These are phyloP conservation scores for Desmodus rotundus DNA, from an alignment of 2,113 vertebrate species.

Conservation along the genomic window DNA sequence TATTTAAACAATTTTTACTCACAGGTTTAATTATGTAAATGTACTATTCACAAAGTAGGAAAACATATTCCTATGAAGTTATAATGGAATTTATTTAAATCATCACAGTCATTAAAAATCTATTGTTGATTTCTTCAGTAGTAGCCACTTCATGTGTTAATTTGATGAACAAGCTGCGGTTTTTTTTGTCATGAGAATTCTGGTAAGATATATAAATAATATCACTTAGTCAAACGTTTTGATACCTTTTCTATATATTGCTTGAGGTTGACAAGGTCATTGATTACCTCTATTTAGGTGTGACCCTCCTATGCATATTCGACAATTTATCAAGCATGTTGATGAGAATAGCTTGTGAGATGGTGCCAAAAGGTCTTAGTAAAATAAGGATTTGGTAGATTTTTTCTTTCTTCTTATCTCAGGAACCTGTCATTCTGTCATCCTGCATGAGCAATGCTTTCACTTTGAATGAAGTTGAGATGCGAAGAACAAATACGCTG, in stretches of 20 bases:
- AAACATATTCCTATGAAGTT: neutral
- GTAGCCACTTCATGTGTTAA: neutral
- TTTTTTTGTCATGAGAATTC: neutral
- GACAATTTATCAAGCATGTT: conserved; percentile 45
- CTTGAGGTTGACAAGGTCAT: conserved; percentile 8
- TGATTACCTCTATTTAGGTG: conserved; percentile 12
- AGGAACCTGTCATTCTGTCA: conserved; percentile 65
- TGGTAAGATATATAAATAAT: neutral
- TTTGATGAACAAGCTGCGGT: neutral
- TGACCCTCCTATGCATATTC: neutral
- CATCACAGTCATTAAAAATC: neutral
- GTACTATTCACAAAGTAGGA: neutral
- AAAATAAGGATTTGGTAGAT: conserved; percentile 51
- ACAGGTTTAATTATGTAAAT: neutral
- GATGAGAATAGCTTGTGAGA: conserved; percentile 21
- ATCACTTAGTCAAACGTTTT: neutral
- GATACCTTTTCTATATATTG: conserved; percentile 45
- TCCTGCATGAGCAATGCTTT: conserved; percentile 71
- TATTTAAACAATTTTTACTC: neutral
- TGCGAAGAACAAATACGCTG: conserved; percentile 73
- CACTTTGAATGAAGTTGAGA: conserved; percentile 74
- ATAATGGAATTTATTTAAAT: neutral
- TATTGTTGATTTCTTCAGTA: neutral
- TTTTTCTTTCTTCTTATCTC: conserved; percentile 38
- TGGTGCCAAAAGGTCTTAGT: conserved; percentile 23